Conservation (phyloP, 2,113 vertebrate genomes). For the Candoia aspera region DNA sequence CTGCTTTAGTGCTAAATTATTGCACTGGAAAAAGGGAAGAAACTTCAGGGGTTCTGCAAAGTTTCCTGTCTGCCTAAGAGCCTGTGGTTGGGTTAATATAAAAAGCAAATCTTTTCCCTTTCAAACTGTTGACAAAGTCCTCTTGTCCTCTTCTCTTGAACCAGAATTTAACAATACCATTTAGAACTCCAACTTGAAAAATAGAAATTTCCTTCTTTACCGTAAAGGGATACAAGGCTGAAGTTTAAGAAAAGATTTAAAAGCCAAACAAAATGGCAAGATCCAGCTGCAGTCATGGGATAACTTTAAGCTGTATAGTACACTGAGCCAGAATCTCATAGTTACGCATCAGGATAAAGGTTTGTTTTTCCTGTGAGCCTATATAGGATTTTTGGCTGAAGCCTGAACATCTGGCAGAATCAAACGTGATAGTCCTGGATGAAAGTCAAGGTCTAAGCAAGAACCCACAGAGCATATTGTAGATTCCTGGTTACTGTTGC, state of each 20-base stretch:
- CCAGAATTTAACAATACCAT: slow-evolving; percentile 47
- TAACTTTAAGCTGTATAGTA: slow-evolving; percentile 30
- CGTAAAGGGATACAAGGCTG: slow-evolving; percentile 34
- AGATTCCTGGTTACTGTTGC: slow-evolving; percentile 54
- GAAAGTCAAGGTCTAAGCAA: slow-evolving; percentile 61
- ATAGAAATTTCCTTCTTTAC: slow-evolving; percentile 34
- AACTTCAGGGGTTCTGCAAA: not conserved
- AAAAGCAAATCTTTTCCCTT: not conserved
- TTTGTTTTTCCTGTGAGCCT: slow-evolving; percentile 50
- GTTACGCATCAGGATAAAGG: slow-evolving; percentile 29
- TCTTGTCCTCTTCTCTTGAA: not conserved
- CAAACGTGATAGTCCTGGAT: slow-evolving; percentile 52
- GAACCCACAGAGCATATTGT: slow-evolving; percentile 40
- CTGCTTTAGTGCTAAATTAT: not conserved
- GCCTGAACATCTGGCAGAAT: slow-evolving; percentile 45
- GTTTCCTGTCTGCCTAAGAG: not conserved
- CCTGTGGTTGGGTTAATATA: not conserved
- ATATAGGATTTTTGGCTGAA: slow-evolving; percentile 45
- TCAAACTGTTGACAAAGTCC: not conserved
- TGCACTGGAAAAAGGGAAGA: not conserved
- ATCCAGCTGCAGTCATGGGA: slow-evolving; percentile 37
- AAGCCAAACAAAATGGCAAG: slow-evolving; percentile 20
- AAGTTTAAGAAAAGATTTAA: slow-evolving; percentile 34
- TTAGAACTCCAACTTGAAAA: slow-evolving; percentile 35
- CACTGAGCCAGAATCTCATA: slow-evolving; percentile 39